Base-by-base conservation (phyloP, 2,888 invertebrate genomes). In the Meteorus cinctellus region DNA sequence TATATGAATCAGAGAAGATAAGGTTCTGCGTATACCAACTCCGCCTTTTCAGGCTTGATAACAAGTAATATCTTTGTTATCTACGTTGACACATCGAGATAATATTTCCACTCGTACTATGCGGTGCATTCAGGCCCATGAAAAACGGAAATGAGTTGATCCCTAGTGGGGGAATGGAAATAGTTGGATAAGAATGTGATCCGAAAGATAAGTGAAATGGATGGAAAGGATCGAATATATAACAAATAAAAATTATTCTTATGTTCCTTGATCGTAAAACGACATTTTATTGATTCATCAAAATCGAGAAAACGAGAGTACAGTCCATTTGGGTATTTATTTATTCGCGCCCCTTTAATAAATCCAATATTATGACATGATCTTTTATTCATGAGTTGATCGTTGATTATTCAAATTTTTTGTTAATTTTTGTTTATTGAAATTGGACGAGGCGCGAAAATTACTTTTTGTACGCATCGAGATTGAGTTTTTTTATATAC, bases 241-340 rank as follows among this genome's bases (percentile, higher is more conserved):
- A 0, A 12, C 12, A 41, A 41, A 12, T 41, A 41, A 41, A 41
- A 41, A 29, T 77, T 80, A 72, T 80, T 81, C 55, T 55, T 12
- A 36, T 36, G 1, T 36, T n/a, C 2, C 36, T 19, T 65, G 65
- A 71, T 71, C 71, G 72, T 81, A 79, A 84, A 82, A 82, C 79
- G 81, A 84, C 77, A 82, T 84, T 85, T 86, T 86, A 85, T 86
- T 85, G 81, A 85, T 80, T 81, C 77, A 80, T 55, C 8, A 84
- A 79, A 80, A 82, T 79, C 72, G 81, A 83, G 77, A 79, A 83
- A 85, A 84, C 67, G 75, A 83, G 83, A 79, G 83, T 86, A 85
- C 85, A 85, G 69, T 79, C 73, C 60, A 77, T 76, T 77, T 1
- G 31, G 62, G 16, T 31, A 31, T 29, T 31, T 6, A 51, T 68